phyloP scores from a whole-genome alignment of 35 echinoderm and acorn worm species.

The Ophioderma brevispina region DNA sequence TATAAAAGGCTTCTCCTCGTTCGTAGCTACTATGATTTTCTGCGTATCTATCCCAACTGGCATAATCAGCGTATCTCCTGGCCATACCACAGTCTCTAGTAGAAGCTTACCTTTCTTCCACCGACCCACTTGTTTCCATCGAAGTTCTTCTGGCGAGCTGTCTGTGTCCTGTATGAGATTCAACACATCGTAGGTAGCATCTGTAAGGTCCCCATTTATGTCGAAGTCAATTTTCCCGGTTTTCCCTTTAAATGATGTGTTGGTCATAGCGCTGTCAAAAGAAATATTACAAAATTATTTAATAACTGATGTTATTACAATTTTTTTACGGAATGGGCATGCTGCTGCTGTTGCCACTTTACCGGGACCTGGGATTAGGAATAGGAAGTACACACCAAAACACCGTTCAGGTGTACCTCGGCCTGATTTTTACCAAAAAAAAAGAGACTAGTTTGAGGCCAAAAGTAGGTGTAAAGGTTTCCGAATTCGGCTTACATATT shows the following conservation, averaged over 20 bases:
- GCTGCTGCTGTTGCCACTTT: no score
- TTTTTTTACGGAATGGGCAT: no score
- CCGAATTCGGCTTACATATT: no score
- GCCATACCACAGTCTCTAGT: slow-evolving; percentile 47
- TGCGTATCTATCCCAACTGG: slow-evolving; percentile 55
- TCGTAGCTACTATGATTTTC: slow-evolving; percentile 46
- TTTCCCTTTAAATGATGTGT: slow-evolving; percentile 36
- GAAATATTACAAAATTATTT: no score
- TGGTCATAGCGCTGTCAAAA: slow-evolving; percentile 37
- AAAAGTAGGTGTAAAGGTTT: no score
- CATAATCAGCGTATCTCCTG: slow-evolving; percentile 40
- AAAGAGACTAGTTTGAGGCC: no score
- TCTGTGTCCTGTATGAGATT: slow-evolving; percentile 30
- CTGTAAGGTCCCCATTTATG: slow-evolving; percentile 28
- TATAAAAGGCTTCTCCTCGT: slow-evolving; percentile 66
- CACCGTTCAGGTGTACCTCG: no score
- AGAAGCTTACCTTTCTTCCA: slow-evolving; percentile 26
- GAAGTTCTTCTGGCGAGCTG: neutral
- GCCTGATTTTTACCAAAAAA: no score
- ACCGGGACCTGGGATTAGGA: no score
- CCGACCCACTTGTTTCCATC: slow-evolving; percentile 53
- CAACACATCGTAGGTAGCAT: slow-evolving; percentile 38
- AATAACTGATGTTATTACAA: no score
- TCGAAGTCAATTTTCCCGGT: slow-evolving; percentile 41
- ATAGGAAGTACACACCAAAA: no score